Evolutionary conservation across 2,113 vertebrate genomes (phyloP), one percentile per base, ranked within the genome.

Genomic region (Saccopteryx leptura): DNA sequence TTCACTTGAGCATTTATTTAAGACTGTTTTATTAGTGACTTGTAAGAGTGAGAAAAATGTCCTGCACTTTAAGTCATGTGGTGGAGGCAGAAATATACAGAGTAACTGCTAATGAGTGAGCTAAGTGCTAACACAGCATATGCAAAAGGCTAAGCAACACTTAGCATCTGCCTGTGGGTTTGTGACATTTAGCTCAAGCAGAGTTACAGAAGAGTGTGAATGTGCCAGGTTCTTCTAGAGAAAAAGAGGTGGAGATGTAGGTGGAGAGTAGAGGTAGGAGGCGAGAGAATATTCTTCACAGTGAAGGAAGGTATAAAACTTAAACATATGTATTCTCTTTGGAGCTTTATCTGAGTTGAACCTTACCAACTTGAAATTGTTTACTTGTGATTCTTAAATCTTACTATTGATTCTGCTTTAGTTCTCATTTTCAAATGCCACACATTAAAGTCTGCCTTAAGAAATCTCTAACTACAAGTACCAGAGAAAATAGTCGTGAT

Each of bases 1-100:
- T 63, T 96, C 26, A 78, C 12, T 68, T 56, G 28, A 78, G 3
- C 13, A 72, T 66, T 95, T 4, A 69, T 18, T 11, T n/a, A 74
- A 31, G 14, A 21, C 8, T 60, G 23, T 31, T 95, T 83, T 63
- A 87, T 63, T 68, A 72, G 93, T 68, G 81, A 80, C 48, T 66
- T 90, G 54, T n/a, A 60, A 14, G 7, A 65, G 11, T 75, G 54
- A 87, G 58, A 89, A 82, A 68, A 48, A 8, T 39, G 39, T 69
- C 48, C 63, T 87, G 31, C 48, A 8, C 46, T 72, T 61, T 84
- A 90, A 95, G 90, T 95, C 65, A 71, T 48, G 65, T 92, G 76
- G 4, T 11, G 0, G 24, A 69, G 46, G 17, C 6, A 88, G 52
- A 80, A 93, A 93, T 72, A 80, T 13, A 80, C 5, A 8, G 89